A percentile compares a stretch with the other conserved stretches of the same genome.
Conservation (phyloP, 30 jellyfish, hydroid and myxozoan species). For the Sanderia malayensis region DNA sequence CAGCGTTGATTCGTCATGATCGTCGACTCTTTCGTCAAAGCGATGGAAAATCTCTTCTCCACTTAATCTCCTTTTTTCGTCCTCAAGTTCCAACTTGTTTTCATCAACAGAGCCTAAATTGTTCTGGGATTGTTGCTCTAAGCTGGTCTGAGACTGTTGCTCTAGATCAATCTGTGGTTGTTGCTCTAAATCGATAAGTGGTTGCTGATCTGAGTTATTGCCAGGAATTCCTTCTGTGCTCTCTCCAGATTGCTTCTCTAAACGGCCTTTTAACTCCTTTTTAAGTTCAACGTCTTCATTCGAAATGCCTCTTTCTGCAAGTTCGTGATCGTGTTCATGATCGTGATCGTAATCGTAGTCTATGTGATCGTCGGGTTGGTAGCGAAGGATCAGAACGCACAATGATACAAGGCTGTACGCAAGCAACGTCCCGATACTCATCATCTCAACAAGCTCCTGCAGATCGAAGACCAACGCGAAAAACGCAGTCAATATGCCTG, state of each 20-base stretch:
- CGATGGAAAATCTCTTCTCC: conserved; percentile 18
- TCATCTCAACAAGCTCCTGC: conserved; percentile 98
- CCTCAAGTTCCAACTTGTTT: conserved; percentile 20
- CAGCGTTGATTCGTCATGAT: conserved; percentile 21
- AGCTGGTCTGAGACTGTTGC: conserved; percentile 1
- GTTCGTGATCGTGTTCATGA: neutral
- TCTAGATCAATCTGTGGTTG: neutral
- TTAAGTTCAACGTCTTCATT: neutral
- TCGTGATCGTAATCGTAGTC: conserved; percentile 1
- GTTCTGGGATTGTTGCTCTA: conserved; percentile 20
- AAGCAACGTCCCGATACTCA: conserved; percentile 97
- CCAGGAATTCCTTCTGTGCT: neutral
- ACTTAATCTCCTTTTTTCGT: neutral
- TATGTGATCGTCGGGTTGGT: conserved; percentile 93
- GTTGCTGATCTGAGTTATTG: too few relatives aligned
- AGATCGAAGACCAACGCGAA: conserved; percentile 95
- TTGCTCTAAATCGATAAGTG: conserved; percentile 13
- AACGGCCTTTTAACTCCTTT: too few relatives aligned
- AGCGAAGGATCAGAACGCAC: conserved; percentile 93
- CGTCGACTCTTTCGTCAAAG: conserved; percentile 44
- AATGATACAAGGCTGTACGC: conserved; percentile 99
- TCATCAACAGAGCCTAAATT: neutral
- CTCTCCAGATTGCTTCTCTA: too few relatives aligned
- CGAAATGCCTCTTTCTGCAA: neutral
- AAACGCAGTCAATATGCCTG: conserved; percentile 97